Evolutionary conservation across 2,888 invertebrate genomes (phyloP).

Genomic region (Acanthacorydalis orientalis): DNA sequence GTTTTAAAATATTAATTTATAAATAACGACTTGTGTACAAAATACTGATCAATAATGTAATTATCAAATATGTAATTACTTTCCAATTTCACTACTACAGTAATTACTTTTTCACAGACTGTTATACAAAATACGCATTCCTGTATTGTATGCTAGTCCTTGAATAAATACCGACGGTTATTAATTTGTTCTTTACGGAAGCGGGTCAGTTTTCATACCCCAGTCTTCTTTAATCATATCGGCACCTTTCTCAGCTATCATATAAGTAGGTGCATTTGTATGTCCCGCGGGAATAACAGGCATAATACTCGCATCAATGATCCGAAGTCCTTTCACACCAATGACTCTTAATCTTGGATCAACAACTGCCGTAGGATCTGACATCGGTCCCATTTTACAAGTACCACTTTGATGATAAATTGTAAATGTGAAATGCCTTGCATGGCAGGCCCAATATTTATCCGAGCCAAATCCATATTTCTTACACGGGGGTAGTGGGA

Average conservation of each 20-base stretch:
- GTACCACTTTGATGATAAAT: conserved; percentile 52
- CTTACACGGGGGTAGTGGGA: conserved; percentile 42
- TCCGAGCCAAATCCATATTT: conserved; percentile 42
- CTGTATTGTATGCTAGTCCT: background rate
- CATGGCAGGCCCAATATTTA: conserved; percentile 50
- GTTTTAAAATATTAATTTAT: no score
- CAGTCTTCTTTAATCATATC: conserved; percentile 48
- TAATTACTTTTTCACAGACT: no score
- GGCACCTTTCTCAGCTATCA: conserved; percentile 68
- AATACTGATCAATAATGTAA: no score
- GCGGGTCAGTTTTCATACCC: conserved; percentile 11
- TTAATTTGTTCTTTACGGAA: background rate
- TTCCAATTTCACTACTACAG: no score
- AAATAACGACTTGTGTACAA: no score
- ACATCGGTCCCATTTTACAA: conserved; percentile 44
- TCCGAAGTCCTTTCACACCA: conserved; percentile 48
- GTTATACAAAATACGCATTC: background rate
- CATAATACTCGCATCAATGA: conserved; percentile 67
- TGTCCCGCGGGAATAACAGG: conserved; percentile 61
- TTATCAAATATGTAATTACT: no score
- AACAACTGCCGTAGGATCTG: conserved; percentile 43
- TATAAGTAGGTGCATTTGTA: conserved; percentile 59
- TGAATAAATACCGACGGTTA: background rate
- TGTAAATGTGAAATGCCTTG: conserved; percentile 47
- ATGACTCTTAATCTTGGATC: conserved; percentile 43